Evolutionary conservation across 2,113 vertebrate genomes (phyloP).

Genomic region (Myotis brandtii): DNA sequence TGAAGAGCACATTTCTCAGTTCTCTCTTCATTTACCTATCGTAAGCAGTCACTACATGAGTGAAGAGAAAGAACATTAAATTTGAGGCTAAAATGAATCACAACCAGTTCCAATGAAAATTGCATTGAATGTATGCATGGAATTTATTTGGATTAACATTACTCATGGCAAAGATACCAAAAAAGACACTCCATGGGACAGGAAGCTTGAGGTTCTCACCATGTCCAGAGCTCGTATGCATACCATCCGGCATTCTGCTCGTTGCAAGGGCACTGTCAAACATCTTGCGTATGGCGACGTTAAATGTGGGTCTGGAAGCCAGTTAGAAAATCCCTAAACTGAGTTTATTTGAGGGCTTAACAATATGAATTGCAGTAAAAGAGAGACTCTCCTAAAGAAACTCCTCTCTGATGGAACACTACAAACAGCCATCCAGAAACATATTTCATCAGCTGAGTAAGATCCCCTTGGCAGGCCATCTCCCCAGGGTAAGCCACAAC

Average conservation of each 20-base stretch:
- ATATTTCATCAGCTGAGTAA: constrained; percentile 72
- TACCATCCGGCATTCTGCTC: not conserved
- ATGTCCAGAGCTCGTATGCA: not conserved
- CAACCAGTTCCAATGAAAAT: constrained; percentile 18
- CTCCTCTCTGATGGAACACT: constrained; percentile 22
- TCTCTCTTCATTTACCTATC: not conserved
- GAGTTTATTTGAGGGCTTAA: constrained; percentile 67
- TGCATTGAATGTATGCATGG: not conserved
- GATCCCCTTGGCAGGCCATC: constrained; percentile 60
- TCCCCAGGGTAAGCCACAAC: constrained; percentile 60
- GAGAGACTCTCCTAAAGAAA: constrained; percentile 60
- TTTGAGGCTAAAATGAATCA: constrained; percentile 28
- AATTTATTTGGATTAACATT: constrained; percentile 28
- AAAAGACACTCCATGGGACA: not conserved
- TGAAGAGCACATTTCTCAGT: not conserved
- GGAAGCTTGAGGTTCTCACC: not conserved
- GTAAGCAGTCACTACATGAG: not conserved
- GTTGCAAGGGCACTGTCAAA: constrained; percentile 6
- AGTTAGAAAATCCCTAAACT: constrained; percentile 64
- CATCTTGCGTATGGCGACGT: constrained; percentile 41
- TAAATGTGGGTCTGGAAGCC: constrained; percentile 71
- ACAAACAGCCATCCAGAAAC: constrained; percentile 59
- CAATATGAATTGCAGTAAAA: constrained; percentile 65
- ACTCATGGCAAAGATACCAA: constrained; percentile 33
- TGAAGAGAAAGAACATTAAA: not conserved